Evolutionary conservation across 2,888 invertebrate species (phyloP).

Genomic region (Neelides folsomi): DNA sequence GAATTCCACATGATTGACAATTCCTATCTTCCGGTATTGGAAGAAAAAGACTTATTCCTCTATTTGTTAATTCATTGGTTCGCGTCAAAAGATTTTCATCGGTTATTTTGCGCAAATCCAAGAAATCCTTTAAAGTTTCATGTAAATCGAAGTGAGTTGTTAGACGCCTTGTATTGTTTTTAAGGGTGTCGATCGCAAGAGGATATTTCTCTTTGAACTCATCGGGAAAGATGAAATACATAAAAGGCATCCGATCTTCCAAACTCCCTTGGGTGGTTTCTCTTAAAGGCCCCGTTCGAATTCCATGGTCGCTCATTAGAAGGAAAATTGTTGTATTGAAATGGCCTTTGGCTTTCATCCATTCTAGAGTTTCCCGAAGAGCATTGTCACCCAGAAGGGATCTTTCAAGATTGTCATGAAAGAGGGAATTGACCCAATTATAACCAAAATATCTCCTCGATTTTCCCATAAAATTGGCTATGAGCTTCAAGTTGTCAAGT

Average conservation of each 20-base stretch:
- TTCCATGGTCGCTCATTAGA: constrained; percentile 75
- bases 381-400: constrained; percentile 57
- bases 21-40: no score
- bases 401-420: constrained; percentile 71
- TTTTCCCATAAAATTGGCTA: constrained; percentile 46
- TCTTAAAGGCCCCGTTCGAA: constrained; percentile 70
- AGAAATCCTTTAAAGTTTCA: constrained; percentile 20
- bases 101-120: constrained; percentile 6
- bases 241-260: constrained; percentile 74
- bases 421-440: constrained; percentile 68
- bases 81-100: neutral
- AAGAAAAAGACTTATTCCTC: no score
- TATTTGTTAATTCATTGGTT: neutral
- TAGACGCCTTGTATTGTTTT: constrained; percentile 11
- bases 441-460: constrained; percentile 58
- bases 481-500: constrained; percentile 54
- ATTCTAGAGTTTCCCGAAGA: constrained; percentile 47
- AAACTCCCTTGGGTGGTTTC: constrained; percentile 60
- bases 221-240: constrained; percentile 57
- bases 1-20: no score
- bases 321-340: constrained; percentile 56
- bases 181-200: constrained; percentile 26
- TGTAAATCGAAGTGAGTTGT: constrained; percentile 25
- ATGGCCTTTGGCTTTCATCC: constrained; percentile 43
- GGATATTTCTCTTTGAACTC: constrained; percentile 54